Evolutionary conservation across 2,113 vertebrate genomes (phyloP).

Genomic region (Lichenostomus cassidix): DNA sequence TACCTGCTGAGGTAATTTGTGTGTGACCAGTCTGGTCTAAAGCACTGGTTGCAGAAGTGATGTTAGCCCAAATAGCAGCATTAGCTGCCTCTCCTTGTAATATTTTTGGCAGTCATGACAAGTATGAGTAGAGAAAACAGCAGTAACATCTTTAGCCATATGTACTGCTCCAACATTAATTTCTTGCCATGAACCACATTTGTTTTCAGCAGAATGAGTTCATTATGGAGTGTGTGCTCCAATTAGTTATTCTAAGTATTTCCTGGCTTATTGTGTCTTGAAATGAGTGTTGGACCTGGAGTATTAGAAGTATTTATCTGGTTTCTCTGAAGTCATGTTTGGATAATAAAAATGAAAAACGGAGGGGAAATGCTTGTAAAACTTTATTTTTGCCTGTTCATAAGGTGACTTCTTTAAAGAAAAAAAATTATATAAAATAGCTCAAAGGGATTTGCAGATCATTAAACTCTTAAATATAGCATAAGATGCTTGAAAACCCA

Average conservation of each 20-base stretch:
- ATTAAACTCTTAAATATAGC: not conserved
- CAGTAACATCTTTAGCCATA: not conserved
- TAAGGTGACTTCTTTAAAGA: not conserved
- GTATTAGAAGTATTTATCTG: not conserved
- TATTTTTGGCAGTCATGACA: not conserved
- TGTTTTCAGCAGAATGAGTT: not conserved
- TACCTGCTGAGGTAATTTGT: not conserved
- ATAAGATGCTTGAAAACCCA: not conserved
- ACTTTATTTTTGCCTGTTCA: accelerated
- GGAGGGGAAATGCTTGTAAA: not conserved
- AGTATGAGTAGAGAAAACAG: not conserved
- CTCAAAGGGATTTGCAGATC: not conserved
- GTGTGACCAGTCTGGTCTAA: not conserved
- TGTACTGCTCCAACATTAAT: not conserved
- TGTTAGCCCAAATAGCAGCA: not conserved
- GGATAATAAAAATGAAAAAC: not conserved
- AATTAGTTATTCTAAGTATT: not conserved
- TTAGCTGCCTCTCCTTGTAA: not conserved
- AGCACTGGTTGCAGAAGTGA: not conserved
- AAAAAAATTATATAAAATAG: not conserved
- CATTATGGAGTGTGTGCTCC: not conserved
- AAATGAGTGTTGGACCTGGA: not conserved
- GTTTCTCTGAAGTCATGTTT: not conserved
- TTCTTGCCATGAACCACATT: not conserved
- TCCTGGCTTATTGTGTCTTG: not conserved